A percentile compares a stretch with the other conserved stretches of the same genome.
Conservation (phyloP, 2,888 invertebrate genomes). For the Nemurella pictetii region DNA sequence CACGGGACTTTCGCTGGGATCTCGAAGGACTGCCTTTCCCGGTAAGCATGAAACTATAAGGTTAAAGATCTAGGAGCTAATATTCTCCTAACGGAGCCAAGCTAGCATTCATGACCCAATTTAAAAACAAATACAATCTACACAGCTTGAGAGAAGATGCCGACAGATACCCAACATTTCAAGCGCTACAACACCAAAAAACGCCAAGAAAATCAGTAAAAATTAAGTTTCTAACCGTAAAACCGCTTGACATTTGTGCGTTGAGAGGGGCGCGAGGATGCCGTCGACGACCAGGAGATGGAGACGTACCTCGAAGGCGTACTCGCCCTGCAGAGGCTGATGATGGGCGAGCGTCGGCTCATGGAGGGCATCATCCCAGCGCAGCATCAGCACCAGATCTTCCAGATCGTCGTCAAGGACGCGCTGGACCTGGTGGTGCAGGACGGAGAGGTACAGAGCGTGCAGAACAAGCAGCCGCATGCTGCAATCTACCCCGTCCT, state of each 20-base stretch:
- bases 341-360: slow-evolving; percentile 82
- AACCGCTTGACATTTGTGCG: too few relatives aligned
- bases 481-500: too few relatives aligned
- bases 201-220: too few relatives aligned
- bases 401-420: slow-evolving; percentile 80
- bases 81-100: too few relatives aligned
- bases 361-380: slow-evolving; percentile 84
- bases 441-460: slow-evolving; percentile 87
- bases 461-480: background rate
- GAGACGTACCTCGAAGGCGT: slow-evolving; percentile 82
- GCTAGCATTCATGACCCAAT: too few relatives aligned
- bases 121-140: too few relatives aligned
- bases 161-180: too few relatives aligned
- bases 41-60: too few relatives aligned
- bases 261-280: slow-evolving; percentile 55
- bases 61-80: too few relatives aligned
- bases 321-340: slow-evolving; percentile 78
- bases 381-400: slow-evolving; percentile 78
- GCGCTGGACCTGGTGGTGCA: slow-evolving; percentile 82
- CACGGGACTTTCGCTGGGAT: slow-evolving; percentile 76
- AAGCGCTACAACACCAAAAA: too few relatives aligned
- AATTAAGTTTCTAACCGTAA: background rate
- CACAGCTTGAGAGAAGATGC: too few relatives aligned
- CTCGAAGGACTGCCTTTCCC: slow-evolving; percentile 57
- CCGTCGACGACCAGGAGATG: slow-evolving; percentile 76